Percentiles rank a stretch among this genome's conserved stretches.
These are phyloP conservation scores for Eleginops maclovinus DNA, from an alignment of 2,113 vertebrate genomes.

Conservation along the genomic window DNA sequence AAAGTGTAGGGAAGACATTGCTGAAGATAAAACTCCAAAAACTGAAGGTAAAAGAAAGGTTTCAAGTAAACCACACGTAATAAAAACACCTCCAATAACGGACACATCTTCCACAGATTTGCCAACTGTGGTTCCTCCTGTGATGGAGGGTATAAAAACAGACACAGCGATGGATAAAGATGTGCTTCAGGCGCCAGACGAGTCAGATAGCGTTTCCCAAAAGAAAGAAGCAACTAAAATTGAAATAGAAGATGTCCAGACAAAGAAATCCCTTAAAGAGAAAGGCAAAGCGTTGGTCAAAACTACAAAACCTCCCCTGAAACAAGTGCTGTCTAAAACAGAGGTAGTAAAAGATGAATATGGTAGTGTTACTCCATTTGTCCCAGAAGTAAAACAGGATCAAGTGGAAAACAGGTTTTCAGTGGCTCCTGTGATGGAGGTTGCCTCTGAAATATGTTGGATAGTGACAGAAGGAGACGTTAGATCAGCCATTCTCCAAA, in stretches of 20 bases:
- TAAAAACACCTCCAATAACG: not conserved
- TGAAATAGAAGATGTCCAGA: not conserved
- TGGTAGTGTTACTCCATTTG: not conserved
- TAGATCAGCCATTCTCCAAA: not conserved
- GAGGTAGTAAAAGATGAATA: conserved; percentile 25
- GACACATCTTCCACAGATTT: not conserved
- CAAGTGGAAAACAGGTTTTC: not conserved
- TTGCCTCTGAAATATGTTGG: conserved; percentile 5
- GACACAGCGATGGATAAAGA: not conserved
- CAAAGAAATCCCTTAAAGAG: not conserved
- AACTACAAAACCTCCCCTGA: not conserved
- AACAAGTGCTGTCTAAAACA: conserved; percentile 9
- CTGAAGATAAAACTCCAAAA: not conserved
- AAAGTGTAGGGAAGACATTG: not conserved
- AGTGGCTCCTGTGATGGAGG: conserved; percentile 29
- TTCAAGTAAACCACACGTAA: not conserved
- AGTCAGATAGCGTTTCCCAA: conserved; percentile 16
- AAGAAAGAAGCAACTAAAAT: conserved; percentile 5
- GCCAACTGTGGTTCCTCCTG: not conserved
- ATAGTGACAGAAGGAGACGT: conserved; percentile 10
- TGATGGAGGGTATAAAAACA: not conserved
- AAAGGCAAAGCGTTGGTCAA: not conserved
- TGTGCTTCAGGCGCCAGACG: not conserved
- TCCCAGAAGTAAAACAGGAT: conserved; percentile 19
- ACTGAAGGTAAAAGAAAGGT: not conserved